Percentiles rank a stretch among this genome's conserved stretches.
Evolutionary conservation across 1,140 invertebrate genomes (phyloP).

Genomic region (Bradynema listronoti): DNA sequence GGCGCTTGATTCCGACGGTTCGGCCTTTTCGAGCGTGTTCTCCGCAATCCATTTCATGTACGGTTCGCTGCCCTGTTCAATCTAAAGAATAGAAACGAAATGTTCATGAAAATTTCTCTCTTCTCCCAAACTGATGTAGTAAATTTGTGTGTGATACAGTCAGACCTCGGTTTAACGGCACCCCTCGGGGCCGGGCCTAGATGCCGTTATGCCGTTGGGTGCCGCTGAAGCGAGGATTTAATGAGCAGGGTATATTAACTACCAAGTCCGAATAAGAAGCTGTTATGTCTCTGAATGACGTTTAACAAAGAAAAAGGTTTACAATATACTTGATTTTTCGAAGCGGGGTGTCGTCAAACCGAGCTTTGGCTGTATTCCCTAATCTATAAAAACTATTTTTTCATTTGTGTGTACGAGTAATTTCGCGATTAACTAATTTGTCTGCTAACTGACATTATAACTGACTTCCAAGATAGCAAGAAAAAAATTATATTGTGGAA

Average conservation of each 20-base stretch:
- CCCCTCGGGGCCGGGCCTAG: background rate
- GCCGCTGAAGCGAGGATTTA: background rate
- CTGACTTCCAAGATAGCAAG: background rate
- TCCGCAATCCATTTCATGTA: slow-evolving; percentile 30
- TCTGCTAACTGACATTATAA: too few relatives aligned
- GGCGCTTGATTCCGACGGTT: too few relatives aligned
- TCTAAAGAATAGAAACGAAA: too few relatives aligned
- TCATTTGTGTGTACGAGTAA: too few relatives aligned
- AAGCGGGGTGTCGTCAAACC: too few relatives aligned
- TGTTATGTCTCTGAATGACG: too few relatives aligned
- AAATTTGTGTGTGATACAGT: background rate
- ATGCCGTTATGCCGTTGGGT: background rate
- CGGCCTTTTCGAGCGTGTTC: slow-evolving; percentile 14
- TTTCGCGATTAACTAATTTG: too few relatives aligned
- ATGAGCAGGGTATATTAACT: background rate
- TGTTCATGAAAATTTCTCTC: too few relatives aligned
- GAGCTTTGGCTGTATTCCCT: too few relatives aligned
- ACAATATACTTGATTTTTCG: too few relatives aligned
- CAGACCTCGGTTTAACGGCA: background rate
- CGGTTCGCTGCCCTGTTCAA: slow-evolving; percentile 25
- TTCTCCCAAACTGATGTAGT: slow-evolving; percentile 18
- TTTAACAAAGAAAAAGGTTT: background rate
- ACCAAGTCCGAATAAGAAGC: background rate
- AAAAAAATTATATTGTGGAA: background rate
- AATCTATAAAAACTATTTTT: too few relatives aligned